A percentile compares a stretch with the other conserved stretches of the same genome.
Conservation (phyloP, 2,888 invertebrate species). For the Reticulitermes lucifugus region DNA sequence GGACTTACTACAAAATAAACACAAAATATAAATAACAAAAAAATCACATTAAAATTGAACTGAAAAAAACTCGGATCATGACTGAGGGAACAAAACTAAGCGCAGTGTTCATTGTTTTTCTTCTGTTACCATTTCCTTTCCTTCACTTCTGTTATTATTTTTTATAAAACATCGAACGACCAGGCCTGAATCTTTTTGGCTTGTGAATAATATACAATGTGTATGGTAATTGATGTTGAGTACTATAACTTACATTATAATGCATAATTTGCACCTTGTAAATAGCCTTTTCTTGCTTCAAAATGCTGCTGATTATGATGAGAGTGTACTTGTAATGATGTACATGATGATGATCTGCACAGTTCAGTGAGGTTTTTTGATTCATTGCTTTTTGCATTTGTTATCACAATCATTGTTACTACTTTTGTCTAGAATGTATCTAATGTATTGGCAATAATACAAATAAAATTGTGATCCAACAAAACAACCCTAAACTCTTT, state of each 20-base stretch:
- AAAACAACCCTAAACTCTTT: neutral
- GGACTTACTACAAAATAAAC: neutral
- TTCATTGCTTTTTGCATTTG: constrained; percentile 54
- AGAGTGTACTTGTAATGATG: neutral
- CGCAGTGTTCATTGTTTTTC: constrained; percentile 13
- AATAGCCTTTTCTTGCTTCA: constrained; percentile 24
- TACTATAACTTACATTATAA: neutral
- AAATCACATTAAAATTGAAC: constrained; percentile 9
- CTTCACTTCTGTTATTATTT: neutral
- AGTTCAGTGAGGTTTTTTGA: constrained; percentile 20
- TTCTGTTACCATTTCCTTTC: constrained; percentile 3
- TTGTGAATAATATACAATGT: neutral
- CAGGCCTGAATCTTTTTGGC: constrained; percentile 5
- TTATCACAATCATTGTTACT: constrained; percentile 49
- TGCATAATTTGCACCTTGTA: neutral
- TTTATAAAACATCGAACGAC: constrained; percentile 17
- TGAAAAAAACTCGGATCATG: constrained; percentile 16
- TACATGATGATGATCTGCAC: constrained; percentile 18
- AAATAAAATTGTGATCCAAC: constrained; percentile 27
- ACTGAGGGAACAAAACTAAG: constrained; percentile 9
- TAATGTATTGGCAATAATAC: constrained; percentile 41
- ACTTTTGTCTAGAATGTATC: constrained; percentile 53
- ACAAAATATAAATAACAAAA: constrained; percentile 12
- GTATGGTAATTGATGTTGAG: neutral
- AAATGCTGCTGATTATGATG: neutral